Conservation (phyloP, 2,888 invertebrate genomes). For the Rhagium mordax region DNA sequence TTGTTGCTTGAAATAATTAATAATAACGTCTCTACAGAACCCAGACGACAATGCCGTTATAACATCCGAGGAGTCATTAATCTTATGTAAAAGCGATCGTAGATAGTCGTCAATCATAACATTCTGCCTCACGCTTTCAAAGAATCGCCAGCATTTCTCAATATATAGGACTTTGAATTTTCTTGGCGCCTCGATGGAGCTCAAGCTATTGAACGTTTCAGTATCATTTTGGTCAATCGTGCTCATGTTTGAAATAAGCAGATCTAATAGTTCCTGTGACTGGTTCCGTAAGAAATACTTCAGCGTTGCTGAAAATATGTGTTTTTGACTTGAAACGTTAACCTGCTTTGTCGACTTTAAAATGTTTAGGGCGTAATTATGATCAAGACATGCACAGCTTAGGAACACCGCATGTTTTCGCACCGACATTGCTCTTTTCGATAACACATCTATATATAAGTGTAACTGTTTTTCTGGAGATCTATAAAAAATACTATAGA, state of each 20-base stretch:
- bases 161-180: slow-evolving; percentile 38
- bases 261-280: slow-evolving; percentile 33
- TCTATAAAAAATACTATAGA: slow-evolving; percentile 47
- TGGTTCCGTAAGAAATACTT: slow-evolving; percentile 49
- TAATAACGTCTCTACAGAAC: slow-evolving; percentile 29
- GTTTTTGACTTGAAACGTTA: slow-evolving; percentile 41
- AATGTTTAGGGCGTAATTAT: slow-evolving; percentile 32
- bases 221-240: slow-evolving; percentile 43
- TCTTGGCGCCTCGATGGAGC: slow-evolving; percentile 33
- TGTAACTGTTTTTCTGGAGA: slow-evolving; percentile 40
- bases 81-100: slow-evolving; percentile 7
- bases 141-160: slow-evolving; percentile 42
- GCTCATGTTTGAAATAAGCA: slow-evolving; percentile 35
- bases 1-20: slow-evolving; percentile 15
- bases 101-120: slow-evolving; percentile 25
- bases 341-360: slow-evolving; percentile 26
- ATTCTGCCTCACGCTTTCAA: slow-evolving; percentile 34
- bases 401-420: slow-evolving; percentile 48
- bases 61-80: background rate
- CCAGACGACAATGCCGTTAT: slow-evolving; percentile 11
- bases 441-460: slow-evolving; percentile 39
- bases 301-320: slow-evolving; percentile 41
- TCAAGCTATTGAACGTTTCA: slow-evolving; percentile 35
- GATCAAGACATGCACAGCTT: slow-evolving; percentile 39
- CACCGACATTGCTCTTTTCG: slow-evolving; percentile 37